Conservation (phyloP, 2,797 vertebrate species). For the Enteromius viviparus region DNA sequence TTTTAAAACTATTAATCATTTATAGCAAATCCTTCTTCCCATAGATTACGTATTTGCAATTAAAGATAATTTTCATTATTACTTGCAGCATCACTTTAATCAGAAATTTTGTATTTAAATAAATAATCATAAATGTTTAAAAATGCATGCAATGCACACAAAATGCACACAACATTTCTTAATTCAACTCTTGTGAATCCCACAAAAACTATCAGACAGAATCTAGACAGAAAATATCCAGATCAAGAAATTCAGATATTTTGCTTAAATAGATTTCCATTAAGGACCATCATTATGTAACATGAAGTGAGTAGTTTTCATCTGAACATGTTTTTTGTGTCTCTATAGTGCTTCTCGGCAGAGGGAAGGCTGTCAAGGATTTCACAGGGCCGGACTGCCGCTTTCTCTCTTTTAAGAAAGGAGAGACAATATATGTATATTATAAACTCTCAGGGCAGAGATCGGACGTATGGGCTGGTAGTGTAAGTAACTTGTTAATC, state of each 20-base stretch:
- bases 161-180: too few species aligned
- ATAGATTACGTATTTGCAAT: background rate
- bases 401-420: constrained; percentile 91
- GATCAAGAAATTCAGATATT: too few species aligned
- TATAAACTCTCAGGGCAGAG: constrained; percentile 89
- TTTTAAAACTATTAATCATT: background rate
- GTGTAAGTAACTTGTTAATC: constrained; percentile 82
- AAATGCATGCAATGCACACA: background rate
- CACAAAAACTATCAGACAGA: background rate
- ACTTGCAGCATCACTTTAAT: background rate
- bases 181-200: background rate
- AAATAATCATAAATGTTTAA: background rate
- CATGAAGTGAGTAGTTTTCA: background rate
- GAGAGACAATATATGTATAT: constrained; percentile 92
- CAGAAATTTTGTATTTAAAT: background rate
- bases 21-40: background rate
- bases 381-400: constrained; percentile 94
- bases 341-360: constrained; percentile 89
- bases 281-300: background rate
- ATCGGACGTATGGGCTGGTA: constrained; percentile 91
- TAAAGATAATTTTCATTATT: background rate
- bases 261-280: too few species aligned
- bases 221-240: too few species aligned
- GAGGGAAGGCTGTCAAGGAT: constrained; percentile 87
- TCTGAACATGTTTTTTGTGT: constrained; percentile 17